Evolutionary conservation across 2,113 vertebrate genomes (phyloP), one percentile per base, ranked within the genome.

Genomic region (Microcebus tavaratra): DNA sequence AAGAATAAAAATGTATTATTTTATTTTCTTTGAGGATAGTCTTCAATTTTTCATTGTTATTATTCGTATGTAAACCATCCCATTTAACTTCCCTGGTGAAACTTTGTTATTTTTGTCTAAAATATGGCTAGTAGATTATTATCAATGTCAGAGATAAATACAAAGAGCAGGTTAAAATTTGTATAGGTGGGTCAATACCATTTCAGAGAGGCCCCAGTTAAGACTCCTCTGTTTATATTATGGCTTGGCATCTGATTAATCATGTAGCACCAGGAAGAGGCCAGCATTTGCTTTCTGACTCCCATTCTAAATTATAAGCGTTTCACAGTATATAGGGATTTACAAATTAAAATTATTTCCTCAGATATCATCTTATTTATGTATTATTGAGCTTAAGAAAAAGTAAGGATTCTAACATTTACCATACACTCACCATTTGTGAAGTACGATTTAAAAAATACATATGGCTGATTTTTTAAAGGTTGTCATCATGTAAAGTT

Each of bases 311-410:
- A 61, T 45, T 23, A 12, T 53, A 57, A 72, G 18, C 1, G 42
- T 67, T 70, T 70, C 29, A 55, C 6, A 42, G 8, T 39, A 57
- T 25, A 61, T 53, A 79, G 11, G 20, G 29, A 92, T 39, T 90
- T n/a, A 39, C 17, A 95, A 50, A 31, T 79, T 95, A 14, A 88
- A 91, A 36, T 25, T n/a, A 89, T 79, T 91, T 93, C 39, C 59
- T 31, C 59, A 45, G 34, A 20, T 39, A 68, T 3, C 14, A 11
- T 34, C 7, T 85, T 78, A 65, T 70, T 76, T 67, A 53, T 61
- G 18, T 85, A 8, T 31, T 70, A 91, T 80, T 76, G 6, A 61
- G 17, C 21, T 65, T 68, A 79, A 72, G 36, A 34, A 48, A 82
- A 81, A 39, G 3, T 31, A 63, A 68, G 3, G 17, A 88, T 45